Base-by-base conservation (phyloP, 1,140 invertebrate genomes). In the Diuraphis noxia region DNA sequence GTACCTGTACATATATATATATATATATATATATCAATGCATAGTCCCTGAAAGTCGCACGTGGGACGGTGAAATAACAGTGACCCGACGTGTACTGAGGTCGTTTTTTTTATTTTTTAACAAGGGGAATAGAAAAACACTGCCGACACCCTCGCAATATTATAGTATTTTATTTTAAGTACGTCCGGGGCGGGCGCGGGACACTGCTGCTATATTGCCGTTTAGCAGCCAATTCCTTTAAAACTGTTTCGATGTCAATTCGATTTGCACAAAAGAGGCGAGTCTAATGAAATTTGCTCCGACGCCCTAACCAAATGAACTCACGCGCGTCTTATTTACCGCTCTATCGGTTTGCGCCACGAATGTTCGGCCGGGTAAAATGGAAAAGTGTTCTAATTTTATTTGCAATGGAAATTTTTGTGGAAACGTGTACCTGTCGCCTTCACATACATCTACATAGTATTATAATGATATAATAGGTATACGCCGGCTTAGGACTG, bases 201-300 rank as follows among this genome's bases (percentile, higher is more conserved):
- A n/a, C 30, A 19, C n/a, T 72, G 56, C 30, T n/a, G 56, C 56
- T 72, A n/a, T 72, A 72, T 72, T 72, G 56, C 38, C 41, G 43
- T 90, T 77, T 79, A 46, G n/a, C 89, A 46, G n/a, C 89, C 89
- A 91, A 91, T 82, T 46, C 89, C 43, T 91, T 91, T 91, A 91
- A 91, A 91, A 91, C 89, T 40, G 89, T 91, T 91, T 91, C 89
- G 89, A 81, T 82, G 89, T 91, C 89, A 40, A 91, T 91, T 91
- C 89, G n/a, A 82, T 91, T 91, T 91, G 23, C 89, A 52, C 89
- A 52, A 72, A 72, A 43, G 41, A 90, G 41, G 88, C 63, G 13
- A 72, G 56, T 43, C 89, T 81, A 82, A 91, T 82, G 43, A 82
- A 91, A 91, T 82, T 91, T 91, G 23, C 34, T 30, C 88, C 63